phyloP scores from a whole-genome alignment of 2,797 vertebrate genomes.

The Tapera naevia region DNA sequence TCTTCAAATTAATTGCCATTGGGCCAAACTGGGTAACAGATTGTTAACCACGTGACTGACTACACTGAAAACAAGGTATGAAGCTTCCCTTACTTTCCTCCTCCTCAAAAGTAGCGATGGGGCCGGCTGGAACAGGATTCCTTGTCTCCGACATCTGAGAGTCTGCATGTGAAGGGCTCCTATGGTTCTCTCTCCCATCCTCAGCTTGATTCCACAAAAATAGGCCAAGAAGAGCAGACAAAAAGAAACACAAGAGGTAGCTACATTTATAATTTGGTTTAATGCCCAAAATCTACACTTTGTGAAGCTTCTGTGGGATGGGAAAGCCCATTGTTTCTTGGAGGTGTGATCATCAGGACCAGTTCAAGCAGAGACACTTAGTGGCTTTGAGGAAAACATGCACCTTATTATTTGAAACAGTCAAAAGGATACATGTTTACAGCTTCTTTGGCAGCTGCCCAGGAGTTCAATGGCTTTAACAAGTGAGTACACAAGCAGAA shows the following conservation, averaged over 20 bases:
- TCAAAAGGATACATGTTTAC: accelerated
- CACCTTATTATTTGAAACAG: neutral
- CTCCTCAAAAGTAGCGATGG: conserved; percentile 68
- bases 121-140: conserved; percentile 5
- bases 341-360: neutral
- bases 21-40: neutral
- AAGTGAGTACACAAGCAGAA: neutral
- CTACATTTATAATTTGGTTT: neutral
- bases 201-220: conserved; percentile 58
- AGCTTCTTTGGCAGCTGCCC: neutral
- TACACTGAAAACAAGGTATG: neutral
- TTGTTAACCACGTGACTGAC: neutral
- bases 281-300: neutral
- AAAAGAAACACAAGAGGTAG: neutral
- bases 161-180: conserved; percentile 49
- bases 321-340: neutral
- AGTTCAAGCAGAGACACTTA: neutral
- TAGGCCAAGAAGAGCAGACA: neutral
- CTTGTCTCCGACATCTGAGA: conserved; percentile 54
- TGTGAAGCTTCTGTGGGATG: neutral
- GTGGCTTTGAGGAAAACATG: neutral
- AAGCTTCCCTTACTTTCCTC: conserved; percentile 79
- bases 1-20: neutral
- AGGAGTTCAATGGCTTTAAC: neutral
- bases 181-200: conserved; percentile 59